Base-by-base conservation (phyloP, 2,888 invertebrate genomes). In the Eupithecia vulgata region DNA sequence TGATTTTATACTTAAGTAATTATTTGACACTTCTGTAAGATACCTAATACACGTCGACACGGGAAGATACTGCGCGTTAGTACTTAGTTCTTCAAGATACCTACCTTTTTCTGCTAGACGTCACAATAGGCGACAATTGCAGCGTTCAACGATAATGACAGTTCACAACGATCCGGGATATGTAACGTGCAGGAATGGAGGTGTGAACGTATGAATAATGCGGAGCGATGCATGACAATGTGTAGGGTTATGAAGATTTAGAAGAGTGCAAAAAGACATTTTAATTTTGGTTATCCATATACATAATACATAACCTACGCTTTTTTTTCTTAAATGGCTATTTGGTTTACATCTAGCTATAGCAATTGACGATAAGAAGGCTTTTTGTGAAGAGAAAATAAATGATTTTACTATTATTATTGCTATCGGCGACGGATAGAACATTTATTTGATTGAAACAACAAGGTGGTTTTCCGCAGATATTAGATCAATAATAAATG, bases 221-320 rank as follows among this genome's bases (percentile, higher is more conserved):
- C 69, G 57, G 67, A 17, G 73, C 76, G 75, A 77, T 78, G 81
- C 79, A 80, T 81, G 59, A 79, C 80, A 80, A 81, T 80, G 76
- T 40, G 70, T 73, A 70, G 77, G 62, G 66, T 73, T 78, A 79
- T 69, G 59, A 79, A 79, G 68, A 34, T 59, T 72, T 76, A 80
- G 79, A 80, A 48, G 6, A 17, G 42, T 0, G 15, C 5, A 61
- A 17, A 17, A 30, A 30, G 30, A 3, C 30, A 4, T 30, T 30
- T 30, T 3, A 30, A 30, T 4, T 30, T 30, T 30, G 30, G 2
- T 30, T 30, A 30, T 30, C 30, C 30, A 30, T 1, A n/a, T n/a
- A 34, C 12, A 59, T 8, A 52, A 52, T 52, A 52, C 52, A 52
- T 8, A 21, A 30, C 30, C 30, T 30, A 57, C n/a, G 8, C 21